phyloP scores from a whole-genome alignment of 2,888 invertebrate species.

The Holacanthella duospinosa region DNA sequence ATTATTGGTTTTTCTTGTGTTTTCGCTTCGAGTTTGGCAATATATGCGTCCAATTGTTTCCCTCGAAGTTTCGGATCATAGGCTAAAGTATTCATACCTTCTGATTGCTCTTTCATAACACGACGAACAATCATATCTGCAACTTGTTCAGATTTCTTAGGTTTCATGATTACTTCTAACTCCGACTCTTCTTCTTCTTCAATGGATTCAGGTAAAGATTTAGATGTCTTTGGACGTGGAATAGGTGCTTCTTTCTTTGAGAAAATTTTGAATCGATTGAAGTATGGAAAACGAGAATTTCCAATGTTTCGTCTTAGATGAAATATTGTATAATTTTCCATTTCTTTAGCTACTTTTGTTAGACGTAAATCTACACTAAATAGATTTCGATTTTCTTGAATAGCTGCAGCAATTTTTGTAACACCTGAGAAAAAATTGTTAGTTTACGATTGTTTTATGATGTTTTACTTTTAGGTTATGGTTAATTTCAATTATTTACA shows the following conservation, averaged over 20 bases:
- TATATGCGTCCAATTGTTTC: not conserved
- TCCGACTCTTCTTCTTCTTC: slow-evolving; percentile 16
- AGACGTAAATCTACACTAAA: slow-evolving; percentile 20
- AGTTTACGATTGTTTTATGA: not conserved
- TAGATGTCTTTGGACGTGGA: slow-evolving; percentile 10
- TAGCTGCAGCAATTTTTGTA: not conserved
- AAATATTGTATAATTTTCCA: slow-evolving; percentile 25
- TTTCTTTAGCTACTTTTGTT: slow-evolving; percentile 23
- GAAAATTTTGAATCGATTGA: slow-evolving; percentile 26
- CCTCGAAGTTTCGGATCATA: not conserved
- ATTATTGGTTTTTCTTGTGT: not conserved
- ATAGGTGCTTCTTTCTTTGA: slow-evolving; percentile 15
- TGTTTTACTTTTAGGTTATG: not conserved
- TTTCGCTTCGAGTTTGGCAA: not conserved
- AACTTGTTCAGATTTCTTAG: not conserved
- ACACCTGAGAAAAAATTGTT: not conserved
- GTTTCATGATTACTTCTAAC: not conserved
- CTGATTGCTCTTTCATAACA: not conserved
- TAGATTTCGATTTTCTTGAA: not conserved
- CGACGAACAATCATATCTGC: not conserved
- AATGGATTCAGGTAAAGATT: not conserved
- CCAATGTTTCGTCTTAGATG: slow-evolving; percentile 21
- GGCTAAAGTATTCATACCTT: no score
- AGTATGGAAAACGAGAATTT: slow-evolving; percentile 14
- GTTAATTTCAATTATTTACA: not conserved